Evolutionary conservation across 1,140 invertebrate species (phyloP), one percentile per base, ranked within the genome.

Genomic region (Ips nitidus): DNA sequence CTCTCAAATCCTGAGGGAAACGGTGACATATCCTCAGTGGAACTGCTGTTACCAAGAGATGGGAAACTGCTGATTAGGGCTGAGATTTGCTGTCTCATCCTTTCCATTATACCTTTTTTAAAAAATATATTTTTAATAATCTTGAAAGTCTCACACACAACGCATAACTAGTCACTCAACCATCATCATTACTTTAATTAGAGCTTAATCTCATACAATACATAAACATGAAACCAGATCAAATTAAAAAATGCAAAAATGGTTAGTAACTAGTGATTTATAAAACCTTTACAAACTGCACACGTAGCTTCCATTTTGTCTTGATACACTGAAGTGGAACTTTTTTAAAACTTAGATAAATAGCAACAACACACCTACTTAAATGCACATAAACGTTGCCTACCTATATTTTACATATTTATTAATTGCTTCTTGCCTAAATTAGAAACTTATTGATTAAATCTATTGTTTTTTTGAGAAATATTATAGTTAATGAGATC

Each of bases 91-190:
- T 83, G 77, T 41, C 77, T 74, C 66, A 83, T 74, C 71, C 74
- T 79, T 37, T 75, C 80, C 79, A 84, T 80, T 43, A 78, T 73
- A 47, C 75, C 83, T 84, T 73, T 22, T 22, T 22, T 22, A 82
- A 83, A 69, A 70, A 6, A 76, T 47, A 4, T 5, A 47, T 42
- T 3, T 71, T 72, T 71, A 71, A 70, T 47, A 37, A 53, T 22
- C 22, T 22, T 22, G 22, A 39, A 58, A 41, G 37, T 57, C 22
- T 22, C 22, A 22, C 22, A 22, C 22, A 22, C 22, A 22, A 22
- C 22, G 22, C 22, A 22, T 22, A 22, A 22, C 22, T 22, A 22
- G 22, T 22, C 22, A 22, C 22, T 22, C 22, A 22, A 22, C 22
- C 22, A 22, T 22, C 22, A 22, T 22, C 22, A 22, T 22, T 22